phyloP scores from a whole-genome alignment of 2,113 vertebrate genomes.

The Pluvianellus socialis region DNA sequence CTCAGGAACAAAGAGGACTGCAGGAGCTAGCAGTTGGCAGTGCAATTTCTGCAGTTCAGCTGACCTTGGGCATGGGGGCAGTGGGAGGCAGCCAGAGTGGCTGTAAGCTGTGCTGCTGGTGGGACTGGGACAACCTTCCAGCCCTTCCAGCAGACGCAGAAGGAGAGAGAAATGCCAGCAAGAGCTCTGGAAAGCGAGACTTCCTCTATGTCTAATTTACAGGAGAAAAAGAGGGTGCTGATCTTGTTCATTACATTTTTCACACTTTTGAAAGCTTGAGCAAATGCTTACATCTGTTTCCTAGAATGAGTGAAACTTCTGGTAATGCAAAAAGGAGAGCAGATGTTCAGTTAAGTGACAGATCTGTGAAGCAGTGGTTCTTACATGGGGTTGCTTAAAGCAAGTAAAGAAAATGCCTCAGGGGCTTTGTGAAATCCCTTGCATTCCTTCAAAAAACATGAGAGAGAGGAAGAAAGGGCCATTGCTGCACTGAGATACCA shows the following conservation, averaged over 20 bases:
- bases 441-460: neutral
- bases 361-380: neutral
- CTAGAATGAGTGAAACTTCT: neutral
- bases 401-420: neutral
- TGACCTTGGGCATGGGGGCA: neutral
- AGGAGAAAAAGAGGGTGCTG: neutral
- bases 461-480: neutral
- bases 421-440: neutral
- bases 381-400: neutral
- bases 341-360: neutral
- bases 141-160: neutral
- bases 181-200: neutral
- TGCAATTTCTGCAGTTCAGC: neutral
- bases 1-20: fast-evolving
- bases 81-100: fast-evolving
- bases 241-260: neutral
- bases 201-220: neutral
- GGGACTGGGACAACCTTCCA: neutral
- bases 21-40: neutral
- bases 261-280: neutral
- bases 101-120: fast-evolving
- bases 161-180: neutral
- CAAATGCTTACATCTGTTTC: neutral
- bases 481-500: neutral
- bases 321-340: neutral